Evolutionary conservation across 2,797 vertebrate species (phyloP).

Genomic region (Oryzias dopingdopingensis): DNA sequence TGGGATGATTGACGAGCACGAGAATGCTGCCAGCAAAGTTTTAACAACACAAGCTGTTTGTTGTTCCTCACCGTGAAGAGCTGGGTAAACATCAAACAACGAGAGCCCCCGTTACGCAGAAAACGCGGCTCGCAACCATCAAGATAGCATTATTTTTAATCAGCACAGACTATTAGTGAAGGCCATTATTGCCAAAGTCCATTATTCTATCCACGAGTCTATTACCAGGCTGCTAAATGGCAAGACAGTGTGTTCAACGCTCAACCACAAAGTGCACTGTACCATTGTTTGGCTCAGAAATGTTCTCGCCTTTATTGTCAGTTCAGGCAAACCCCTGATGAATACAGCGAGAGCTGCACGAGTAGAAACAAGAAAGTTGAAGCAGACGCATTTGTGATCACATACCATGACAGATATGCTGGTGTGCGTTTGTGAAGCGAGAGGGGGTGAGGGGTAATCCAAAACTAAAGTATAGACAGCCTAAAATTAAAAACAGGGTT

Average conservation of each 20-base stretch:
- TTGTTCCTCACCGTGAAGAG: conserved; percentile 61
- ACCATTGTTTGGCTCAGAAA: conserved; percentile 77
- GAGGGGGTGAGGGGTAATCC: conserved; percentile 19
- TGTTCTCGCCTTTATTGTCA: conserved; percentile 75
- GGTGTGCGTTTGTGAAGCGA: conserved; percentile 32
- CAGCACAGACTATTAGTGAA: conserved; percentile 63
- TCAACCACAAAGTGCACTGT: conserved; percentile 76
- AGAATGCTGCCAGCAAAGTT: conserved; percentile 54
- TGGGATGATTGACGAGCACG: conserved; percentile 66
- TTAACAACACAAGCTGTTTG: conserved; percentile 68
- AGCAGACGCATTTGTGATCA: conserved; percentile 75
- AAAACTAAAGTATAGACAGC: conserved; percentile 28
- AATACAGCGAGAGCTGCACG: conserved; percentile 76
- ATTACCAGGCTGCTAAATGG: conserved; percentile 74
- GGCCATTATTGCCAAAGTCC: conserved; percentile 68
- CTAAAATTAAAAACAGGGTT: conserved; percentile 16
- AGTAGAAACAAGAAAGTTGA: conserved; percentile 78
- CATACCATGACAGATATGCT: conserved; percentile 74
- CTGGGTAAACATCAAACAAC: conserved; percentile 53
- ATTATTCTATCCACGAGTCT: conserved; percentile 68
- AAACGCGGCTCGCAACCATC: conserved; percentile 44
- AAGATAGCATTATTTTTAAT: conserved; percentile 69
- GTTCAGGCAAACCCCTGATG: conserved; percentile 75
- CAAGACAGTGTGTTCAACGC: conserved; percentile 62
- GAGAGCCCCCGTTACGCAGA: conserved; percentile 42